These are phyloP conservation scores for Gerris lacustris DNA, from an alignment of 2,888 invertebrate species.

Conservation along the genomic window DNA sequence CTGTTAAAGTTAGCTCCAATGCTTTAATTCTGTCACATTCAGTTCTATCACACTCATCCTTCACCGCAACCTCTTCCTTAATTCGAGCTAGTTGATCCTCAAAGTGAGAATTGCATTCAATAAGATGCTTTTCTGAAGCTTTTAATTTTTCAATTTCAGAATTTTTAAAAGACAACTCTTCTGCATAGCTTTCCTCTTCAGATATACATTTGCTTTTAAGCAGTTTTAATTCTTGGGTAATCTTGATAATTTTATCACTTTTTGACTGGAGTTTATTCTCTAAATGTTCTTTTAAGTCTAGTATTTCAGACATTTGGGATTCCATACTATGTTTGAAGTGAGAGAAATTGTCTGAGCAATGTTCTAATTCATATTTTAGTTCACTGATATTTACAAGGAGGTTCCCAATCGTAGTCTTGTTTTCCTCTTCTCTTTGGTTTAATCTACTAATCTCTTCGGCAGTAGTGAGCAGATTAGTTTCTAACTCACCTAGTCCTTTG, in stretches of 20 bases:
- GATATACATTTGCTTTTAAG: neutral
- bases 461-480: too few species aligned
- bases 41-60: neutral
- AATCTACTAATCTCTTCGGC: too few species aligned
- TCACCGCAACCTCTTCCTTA: neutral
- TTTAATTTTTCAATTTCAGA: neutral
- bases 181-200: neutral
- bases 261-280: neutral
- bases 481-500: too few species aligned
- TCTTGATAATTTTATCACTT: neutral
- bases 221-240: neutral
- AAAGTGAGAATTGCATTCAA: neutral
- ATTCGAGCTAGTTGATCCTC: neutral
- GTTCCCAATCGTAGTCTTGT: too few species aligned
- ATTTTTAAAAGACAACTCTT: neutral
- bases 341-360: too few species aligned
- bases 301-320: neutral
- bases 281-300: neutral
- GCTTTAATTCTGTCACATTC: too few species aligned
- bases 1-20: too few species aligned
- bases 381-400: too few species aligned
- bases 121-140: neutral
- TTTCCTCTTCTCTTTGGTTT: too few species aligned
- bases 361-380: too few species aligned
- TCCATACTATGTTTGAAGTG: too few species aligned